phyloP scores from a whole-genome alignment of 2,113 vertebrate species.

The Elanus axillaris region DNA sequence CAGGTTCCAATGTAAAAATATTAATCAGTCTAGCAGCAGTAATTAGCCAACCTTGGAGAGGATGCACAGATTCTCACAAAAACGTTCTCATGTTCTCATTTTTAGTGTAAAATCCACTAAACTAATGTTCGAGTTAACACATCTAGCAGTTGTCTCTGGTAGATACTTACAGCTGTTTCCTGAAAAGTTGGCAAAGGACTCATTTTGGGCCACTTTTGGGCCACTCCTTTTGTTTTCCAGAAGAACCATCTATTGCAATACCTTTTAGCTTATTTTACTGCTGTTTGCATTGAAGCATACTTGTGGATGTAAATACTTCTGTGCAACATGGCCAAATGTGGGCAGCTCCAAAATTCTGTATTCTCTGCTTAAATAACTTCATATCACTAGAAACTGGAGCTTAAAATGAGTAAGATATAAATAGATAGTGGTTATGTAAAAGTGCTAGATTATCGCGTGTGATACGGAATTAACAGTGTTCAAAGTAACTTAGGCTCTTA shows the following conservation, averaged over 20 bases:
- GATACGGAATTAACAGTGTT: background rate
- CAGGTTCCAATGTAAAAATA: background rate
- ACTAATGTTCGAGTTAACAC: background rate
- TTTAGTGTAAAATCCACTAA: background rate
- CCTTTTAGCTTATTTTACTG: background rate
- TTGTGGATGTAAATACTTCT: background rate
- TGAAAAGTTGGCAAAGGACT: background rate
- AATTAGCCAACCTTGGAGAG: background rate
- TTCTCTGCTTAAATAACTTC: background rate
- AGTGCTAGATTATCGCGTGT: background rate
- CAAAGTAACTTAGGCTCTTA: background rate
- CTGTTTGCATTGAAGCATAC: background rate
- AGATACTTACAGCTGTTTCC: background rate
- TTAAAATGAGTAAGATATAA: background rate
- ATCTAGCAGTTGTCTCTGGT: background rate
- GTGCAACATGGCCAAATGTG: background rate
- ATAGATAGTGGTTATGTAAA: background rate
- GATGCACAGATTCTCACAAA: background rate
- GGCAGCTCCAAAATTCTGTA: background rate
- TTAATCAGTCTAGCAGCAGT: background rate
- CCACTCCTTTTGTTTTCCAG: background rate
- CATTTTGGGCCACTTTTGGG: background rate
- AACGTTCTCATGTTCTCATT: fast-evolving
- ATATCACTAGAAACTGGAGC: background rate
- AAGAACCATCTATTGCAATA: background rate